These are phyloP conservation scores for Phocoena sinus DNA, from an alignment of 2,113 vertebrate genomes.

Conservation along the genomic window DNA sequence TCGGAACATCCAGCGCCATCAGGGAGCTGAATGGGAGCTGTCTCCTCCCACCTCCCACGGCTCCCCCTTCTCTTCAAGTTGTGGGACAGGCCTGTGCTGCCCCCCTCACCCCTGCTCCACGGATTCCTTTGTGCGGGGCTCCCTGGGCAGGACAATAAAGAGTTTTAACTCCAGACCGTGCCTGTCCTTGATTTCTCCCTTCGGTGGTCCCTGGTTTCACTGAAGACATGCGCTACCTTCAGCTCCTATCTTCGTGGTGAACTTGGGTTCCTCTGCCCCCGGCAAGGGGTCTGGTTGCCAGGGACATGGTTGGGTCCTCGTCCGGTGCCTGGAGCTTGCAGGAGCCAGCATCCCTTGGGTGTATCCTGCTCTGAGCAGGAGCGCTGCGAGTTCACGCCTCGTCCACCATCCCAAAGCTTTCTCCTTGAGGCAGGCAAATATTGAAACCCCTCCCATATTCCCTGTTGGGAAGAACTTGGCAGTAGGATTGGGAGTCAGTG, in stretches of 20 bases:
- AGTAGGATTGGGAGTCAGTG: background rate
- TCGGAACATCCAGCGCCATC: background rate
- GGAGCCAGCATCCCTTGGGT: background rate
- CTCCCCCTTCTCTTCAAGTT: background rate
- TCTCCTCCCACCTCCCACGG: too few relatives aligned
- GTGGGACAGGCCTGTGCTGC: background rate
- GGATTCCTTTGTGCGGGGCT: background rate
- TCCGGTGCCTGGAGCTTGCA: background rate
- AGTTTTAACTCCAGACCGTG: background rate
- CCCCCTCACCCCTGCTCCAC: background rate
- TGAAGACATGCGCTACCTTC: background rate
- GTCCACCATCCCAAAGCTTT: background rate
- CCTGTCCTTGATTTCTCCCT: background rate
- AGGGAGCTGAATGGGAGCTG: background rate
- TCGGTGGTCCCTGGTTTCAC: background rate
- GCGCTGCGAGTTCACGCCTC: background rate
- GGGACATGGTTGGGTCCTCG: background rate
- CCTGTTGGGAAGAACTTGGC: background rate
- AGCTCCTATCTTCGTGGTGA: background rate
- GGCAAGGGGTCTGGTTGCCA: background rate
- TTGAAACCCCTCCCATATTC: background rate
- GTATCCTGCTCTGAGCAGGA: background rate
- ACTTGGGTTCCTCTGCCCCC: background rate
- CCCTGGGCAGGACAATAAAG: conserved; percentile 56
- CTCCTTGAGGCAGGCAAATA: background rate